Conservation (phyloP, 2,797 vertebrate species). For the Moxostoma hubbsi region DNA sequence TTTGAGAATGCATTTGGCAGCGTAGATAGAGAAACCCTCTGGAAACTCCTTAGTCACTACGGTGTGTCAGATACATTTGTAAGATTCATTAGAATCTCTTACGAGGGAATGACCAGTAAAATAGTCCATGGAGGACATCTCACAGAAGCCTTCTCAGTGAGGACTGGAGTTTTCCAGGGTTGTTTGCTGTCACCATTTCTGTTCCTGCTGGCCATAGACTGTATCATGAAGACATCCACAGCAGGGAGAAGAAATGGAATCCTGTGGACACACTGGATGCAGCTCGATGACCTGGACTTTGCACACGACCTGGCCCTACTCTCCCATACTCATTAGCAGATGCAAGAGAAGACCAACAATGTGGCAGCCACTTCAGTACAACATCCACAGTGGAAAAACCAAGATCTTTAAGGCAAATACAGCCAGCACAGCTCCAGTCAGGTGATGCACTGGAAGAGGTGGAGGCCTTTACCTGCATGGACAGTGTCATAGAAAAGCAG, state of each 20-base stretch:
- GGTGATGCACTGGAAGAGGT: too few species aligned
- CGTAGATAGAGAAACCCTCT: conserved; percentile 16
- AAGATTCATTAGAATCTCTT: not conserved
- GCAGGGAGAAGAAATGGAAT: not conserved
- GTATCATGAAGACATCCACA: not conserved
- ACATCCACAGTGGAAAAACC: too few species aligned
- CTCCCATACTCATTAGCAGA: not conserved
- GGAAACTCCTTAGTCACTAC: conserved; percentile 9
- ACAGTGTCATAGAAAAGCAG: too few species aligned
- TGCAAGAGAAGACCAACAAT: not conserved
- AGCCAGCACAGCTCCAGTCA: too few species aligned
- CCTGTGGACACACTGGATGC: not conserved
- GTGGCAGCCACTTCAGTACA: too few species aligned
- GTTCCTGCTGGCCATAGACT: not conserved
- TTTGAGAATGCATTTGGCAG: conserved; percentile 39
- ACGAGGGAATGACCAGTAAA: not conserved
- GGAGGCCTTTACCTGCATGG: too few species aligned
- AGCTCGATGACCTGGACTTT: not conserved
- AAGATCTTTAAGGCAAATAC: too few species aligned
- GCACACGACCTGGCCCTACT: conserved; percentile 1
- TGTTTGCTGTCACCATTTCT: not conserved
- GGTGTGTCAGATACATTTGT: not conserved
- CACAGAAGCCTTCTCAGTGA: not conserved
- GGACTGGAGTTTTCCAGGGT: not conserved
- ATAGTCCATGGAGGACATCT: too few species aligned